Base-by-base conservation (phyloP, 2,888 invertebrate genomes). In the Eumacrocentrus americanus region DNA sequence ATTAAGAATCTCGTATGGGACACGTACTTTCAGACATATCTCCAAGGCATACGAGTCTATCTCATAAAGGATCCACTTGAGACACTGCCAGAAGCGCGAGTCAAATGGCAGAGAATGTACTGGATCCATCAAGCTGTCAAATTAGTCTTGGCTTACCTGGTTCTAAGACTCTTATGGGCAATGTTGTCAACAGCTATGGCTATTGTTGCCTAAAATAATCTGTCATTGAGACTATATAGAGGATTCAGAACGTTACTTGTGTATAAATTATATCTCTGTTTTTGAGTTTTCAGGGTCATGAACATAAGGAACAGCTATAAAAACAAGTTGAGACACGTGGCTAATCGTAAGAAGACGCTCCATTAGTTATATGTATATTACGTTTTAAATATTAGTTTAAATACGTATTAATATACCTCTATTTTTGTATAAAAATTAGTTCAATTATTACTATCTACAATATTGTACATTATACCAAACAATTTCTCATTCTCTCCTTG, bases 11-110 rank as follows among this genome's bases (percentile, higher is more conserved):
- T 95, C 70, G 85, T 90, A 38, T 95, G 94, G 94, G 87, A 89
- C 3, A 81, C 84, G 0, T 93, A 89, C 70, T 87, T 91, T 70
- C 83, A 85, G 61, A 85, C 83, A 42, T 91, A 91, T 70, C 82
- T 89, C 5, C 81, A 85, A 78, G 95, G 95, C 2, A 85, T 91
- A 46, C 84, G 94, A 65, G 84, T 89, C 1, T 94, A 91, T 76
- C 81, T 95, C 7, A 81, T 94, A 35, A 92, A 94, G 71, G 94
- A 95, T 74, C 89, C 91, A 16, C 76, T 90, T 1, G 88, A 89
- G 0, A 90, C 91, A 0, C 79, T 93, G 55, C 89, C 89, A 0
- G 85, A 87, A 70, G 91, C 84, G 4, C 77, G 78, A 48, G 72
- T 80, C 48, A 82, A 78, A 62, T 81, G 89, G 65, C 85, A 83